A percentile compares a stretch with the other conserved stretches of the same genome.
phyloP scores from a whole-genome alignment of 1,140 invertebrate species.

The Bombus fervidus region DNA sequence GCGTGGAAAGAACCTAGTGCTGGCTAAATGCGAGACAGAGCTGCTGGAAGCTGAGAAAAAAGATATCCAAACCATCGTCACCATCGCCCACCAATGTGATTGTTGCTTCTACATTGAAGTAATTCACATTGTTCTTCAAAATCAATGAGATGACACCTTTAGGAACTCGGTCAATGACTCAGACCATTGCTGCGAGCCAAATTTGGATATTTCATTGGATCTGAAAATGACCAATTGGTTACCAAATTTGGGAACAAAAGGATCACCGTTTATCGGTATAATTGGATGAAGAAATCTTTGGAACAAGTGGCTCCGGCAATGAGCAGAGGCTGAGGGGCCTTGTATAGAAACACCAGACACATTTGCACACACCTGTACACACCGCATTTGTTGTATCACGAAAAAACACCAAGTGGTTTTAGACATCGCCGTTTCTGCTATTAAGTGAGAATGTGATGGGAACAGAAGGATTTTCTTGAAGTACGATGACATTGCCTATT shows the following conservation, averaged over 20 bases:
- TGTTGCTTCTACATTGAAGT: neutral
- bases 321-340: neutral
- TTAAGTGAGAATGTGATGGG: conserved; percentile 1
- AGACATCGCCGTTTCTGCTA: conserved; percentile 31
- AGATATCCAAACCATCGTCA: conserved; percentile 25
- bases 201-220: neutral
- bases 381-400: conserved; percentile 29
- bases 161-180: neutral
- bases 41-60: neutral
- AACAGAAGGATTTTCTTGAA: conserved; percentile 34
- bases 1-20: conserved; percentile 34
- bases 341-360: conserved; percentile 18
- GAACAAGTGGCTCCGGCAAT: neutral
- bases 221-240: neutral
- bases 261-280: neutral
- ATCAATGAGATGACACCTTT: neutral
- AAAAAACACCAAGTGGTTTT: conserved; percentile 24
- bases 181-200: neutral
- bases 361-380: conserved; percentile 31
- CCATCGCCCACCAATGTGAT: conserved; percentile 21
- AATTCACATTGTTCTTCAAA: neutral
- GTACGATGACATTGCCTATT: conserved; percentile 40
- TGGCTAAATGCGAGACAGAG: conserved; percentile 7
- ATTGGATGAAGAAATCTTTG: too few relatives aligned
- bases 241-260: neutral